Evolutionary conservation across 2,888 invertebrate species (phyloP).

Genomic region (Drosophila fungiperda): DNA sequence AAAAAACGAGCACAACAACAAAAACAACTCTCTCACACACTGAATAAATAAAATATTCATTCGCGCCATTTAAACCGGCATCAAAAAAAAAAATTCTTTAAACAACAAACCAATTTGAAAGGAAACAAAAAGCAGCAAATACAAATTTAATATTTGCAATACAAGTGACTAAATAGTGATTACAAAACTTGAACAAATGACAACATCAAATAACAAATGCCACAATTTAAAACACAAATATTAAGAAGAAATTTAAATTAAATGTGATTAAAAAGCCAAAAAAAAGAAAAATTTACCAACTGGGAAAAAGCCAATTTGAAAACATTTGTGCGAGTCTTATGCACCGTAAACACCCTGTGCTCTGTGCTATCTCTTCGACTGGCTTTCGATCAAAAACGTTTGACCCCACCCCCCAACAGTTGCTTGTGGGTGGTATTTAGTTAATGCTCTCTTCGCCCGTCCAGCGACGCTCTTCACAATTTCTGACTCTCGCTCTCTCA

Average conservation of each 20-base stretch:
- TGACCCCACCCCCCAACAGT: constrained; percentile 9
- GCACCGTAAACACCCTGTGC: constrained; percentile 70
- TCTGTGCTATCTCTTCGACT: constrained; percentile 52
- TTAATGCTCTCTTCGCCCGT: constrained; percentile 62
- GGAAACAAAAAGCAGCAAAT: constrained; percentile 1
- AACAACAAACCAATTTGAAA: constrained; percentile 20
- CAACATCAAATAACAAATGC: background rate
- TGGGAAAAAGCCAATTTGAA: constrained; percentile 60
- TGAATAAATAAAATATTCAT: constrained; percentile 32
- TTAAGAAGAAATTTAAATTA: constrained; percentile 4
- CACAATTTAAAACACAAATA: background rate
- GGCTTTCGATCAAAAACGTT: constrained; percentile 57
- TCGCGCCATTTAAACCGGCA: constrained; percentile 67
- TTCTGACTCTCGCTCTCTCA: constrained; percentile 44
- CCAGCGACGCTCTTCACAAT: constrained; percentile 49
- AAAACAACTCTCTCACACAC: constrained; percentile 55
- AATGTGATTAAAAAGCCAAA: background rate
- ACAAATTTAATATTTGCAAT: no score
- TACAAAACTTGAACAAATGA: constrained; percentile 4
- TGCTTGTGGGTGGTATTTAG: constrained; percentile 55
- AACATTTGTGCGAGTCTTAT: constrained; percentile 48
- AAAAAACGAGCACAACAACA: constrained; percentile 50
- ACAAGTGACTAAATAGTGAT: constrained; percentile 13
- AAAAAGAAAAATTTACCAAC: constrained; percentile 1
- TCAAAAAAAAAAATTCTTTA: constrained; percentile 42